Conservation (phyloP, 2,113 vertebrate species). For the Romanogobio albipinnatus region DNA sequence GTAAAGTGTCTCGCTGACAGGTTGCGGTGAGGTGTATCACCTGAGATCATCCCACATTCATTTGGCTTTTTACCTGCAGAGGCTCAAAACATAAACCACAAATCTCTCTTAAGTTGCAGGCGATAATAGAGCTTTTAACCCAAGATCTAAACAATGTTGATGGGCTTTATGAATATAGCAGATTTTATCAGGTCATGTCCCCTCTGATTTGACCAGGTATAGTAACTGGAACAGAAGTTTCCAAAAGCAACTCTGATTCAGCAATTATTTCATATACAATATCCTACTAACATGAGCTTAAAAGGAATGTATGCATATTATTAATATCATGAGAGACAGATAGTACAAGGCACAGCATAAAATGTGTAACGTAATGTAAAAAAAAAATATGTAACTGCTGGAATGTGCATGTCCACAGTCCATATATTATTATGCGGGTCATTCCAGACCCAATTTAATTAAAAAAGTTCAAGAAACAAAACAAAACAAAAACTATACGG, state of each 20-base stretch:
- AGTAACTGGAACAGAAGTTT: background rate
- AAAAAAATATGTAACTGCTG: no score
- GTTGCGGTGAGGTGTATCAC: constrained; percentile 44
- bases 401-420: no score
- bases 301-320: background rate
- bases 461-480: no score
- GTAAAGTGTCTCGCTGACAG: constrained; percentile 36
- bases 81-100: constrained; percentile 11
- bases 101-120: background rate
- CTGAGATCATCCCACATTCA: constrained; percentile 40
- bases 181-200: constrained; percentile 5
- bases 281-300: background rate
- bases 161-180: background rate
- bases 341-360: no score
- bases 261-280: background rate
- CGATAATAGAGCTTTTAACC: background rate
- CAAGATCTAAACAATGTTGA: background rate
- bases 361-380: no score
- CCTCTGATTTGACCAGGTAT: background rate
- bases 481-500: no score
- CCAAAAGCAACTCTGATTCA: background rate
- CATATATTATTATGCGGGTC: no score
- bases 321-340: background rate
- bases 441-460: no score
- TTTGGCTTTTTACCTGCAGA: background rate